A percentile compares a stretch with the other conserved stretches of the same genome.
phyloP scores from a whole-genome alignment of 2,888 invertebrate genomes.

The Pseudococcus jackbeardsleyi region DNA sequence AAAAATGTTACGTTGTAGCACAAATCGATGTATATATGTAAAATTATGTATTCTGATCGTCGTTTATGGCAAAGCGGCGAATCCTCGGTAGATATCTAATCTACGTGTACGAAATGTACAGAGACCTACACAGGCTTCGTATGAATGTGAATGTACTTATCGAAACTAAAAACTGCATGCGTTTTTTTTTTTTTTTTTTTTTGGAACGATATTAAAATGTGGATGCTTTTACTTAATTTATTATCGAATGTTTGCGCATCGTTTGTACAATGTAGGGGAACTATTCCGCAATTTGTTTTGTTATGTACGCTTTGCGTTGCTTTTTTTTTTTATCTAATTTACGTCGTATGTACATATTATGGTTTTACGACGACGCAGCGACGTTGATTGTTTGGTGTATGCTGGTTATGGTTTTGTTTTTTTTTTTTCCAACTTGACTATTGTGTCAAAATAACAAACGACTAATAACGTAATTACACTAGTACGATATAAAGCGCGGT shows the following conservation, averaged over 20 bases:
- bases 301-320: background rate
- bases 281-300: slow-evolving; percentile 27
- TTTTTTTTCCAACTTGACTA: background rate
- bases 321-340: slow-evolving; percentile 13
- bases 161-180: background rate
- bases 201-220: background rate
- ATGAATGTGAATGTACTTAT: background rate
- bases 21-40: too few species aligned
- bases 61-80: background rate
- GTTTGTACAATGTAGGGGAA: slow-evolving; percentile 11
- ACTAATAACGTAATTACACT: slow-evolving; percentile 2
- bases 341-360: slow-evolving; percentile 27
- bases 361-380: slow-evolving; percentile 29
- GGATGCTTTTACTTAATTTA: background rate
- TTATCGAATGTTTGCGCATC: slow-evolving; percentile 8
- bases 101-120: background rate
- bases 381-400: slow-evolving; percentile 39
- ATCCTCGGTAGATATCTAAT: background rate
- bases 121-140: background rate
- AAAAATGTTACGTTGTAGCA: too few species aligned
- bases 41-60: background rate
- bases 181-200: background rate
- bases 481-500: background rate
- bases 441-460: slow-evolving; percentile 16
- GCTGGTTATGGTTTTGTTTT: slow-evolving; percentile 4